phyloP scores from a whole-genome alignment of 92 coral and sea anemone genomes.

The Zoanthus gigantus region DNA sequence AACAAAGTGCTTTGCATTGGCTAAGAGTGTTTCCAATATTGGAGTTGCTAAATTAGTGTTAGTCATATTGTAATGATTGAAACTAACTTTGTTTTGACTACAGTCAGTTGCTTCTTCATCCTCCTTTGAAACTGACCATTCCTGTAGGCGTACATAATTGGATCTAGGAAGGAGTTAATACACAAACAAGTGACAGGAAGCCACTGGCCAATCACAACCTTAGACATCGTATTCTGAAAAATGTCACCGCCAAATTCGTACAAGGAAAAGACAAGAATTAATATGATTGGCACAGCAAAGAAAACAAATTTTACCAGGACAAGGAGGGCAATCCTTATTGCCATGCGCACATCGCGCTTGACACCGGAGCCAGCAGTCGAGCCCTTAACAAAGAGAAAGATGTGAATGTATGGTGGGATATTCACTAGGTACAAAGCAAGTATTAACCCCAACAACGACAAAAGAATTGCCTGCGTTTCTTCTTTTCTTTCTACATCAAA shows the following conservation, averaged over 20 bases:
- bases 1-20: background rate
- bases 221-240: constrained; percentile 74
- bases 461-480: constrained; percentile 69
- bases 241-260: constrained; percentile 74
- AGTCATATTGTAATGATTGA: no score
- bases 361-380: constrained; percentile 70
- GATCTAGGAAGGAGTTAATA: constrained; percentile 79
- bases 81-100: background rate
- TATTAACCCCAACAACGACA: constrained; percentile 60
- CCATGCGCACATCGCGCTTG: constrained; percentile 71
- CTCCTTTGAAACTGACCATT: constrained; percentile 71
- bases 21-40: background rate
- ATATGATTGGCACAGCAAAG: constrained; percentile 76
- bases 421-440: constrained; percentile 63
- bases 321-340: constrained; percentile 71
- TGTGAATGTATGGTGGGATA: constrained; percentile 67
- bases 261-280: constrained; percentile 64
- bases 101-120: constrained; percentile 17
- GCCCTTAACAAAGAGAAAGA: constrained; percentile 72
- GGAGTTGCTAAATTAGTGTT: background rate
- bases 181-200: constrained; percentile 84
- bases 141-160: constrained; percentile 76
- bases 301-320: constrained; percentile 75
- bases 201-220: constrained; percentile 85
- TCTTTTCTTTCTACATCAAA: constrained; percentile 60